These are phyloP conservation scores for Percopsis omiscomaycus DNA, from an alignment of 2,797 vertebrate genomes.

Conservation along the genomic window DNA sequence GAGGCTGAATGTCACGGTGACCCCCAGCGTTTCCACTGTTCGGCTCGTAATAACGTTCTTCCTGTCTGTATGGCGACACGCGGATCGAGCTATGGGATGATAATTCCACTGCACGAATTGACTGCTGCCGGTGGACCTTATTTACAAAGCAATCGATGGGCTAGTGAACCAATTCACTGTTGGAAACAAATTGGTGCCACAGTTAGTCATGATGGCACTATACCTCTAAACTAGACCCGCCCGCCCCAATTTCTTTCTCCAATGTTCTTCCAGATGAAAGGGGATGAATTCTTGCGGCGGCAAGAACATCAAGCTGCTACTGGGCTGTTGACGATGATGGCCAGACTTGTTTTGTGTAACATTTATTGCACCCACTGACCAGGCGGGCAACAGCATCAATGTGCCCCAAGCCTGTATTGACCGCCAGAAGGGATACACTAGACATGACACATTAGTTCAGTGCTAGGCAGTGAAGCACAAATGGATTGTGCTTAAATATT, in stretches of 20 bases:
- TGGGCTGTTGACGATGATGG: not conserved
- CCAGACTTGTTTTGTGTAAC: not conserved
- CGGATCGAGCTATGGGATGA: constrained; percentile 54
- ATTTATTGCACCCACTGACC: not conserved
- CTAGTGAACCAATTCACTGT: constrained; percentile 18
- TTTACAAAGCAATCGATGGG: constrained; percentile 60
- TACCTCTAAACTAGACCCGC: not conserved
- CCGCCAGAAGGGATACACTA: constrained; percentile 42
- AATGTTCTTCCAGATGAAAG: not conserved
- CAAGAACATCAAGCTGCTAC: not conserved
- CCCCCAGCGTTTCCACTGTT: constrained; percentile 28
- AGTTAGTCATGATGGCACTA: not conserved
- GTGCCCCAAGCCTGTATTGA: constrained; percentile 49
- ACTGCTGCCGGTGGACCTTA: constrained; percentile 45
- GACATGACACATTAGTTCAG: constrained; percentile 66
- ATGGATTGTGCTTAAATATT: constrained; percentile 65
- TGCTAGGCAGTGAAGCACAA: constrained; percentile 50
- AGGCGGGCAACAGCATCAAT: constrained; percentile 1
- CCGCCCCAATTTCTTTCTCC: not conserved
- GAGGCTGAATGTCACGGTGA: constrained; percentile 54
- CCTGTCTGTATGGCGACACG: not conserved
- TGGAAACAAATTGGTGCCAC: constrained; percentile 12
- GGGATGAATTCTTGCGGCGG: not conserved
- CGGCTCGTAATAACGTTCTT: constrained; percentile 8
- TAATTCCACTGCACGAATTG: constrained; percentile 65